Evolutionary conservation across 2,113 vertebrate species (phyloP).

Genomic region (Tor tambroides): DNA sequence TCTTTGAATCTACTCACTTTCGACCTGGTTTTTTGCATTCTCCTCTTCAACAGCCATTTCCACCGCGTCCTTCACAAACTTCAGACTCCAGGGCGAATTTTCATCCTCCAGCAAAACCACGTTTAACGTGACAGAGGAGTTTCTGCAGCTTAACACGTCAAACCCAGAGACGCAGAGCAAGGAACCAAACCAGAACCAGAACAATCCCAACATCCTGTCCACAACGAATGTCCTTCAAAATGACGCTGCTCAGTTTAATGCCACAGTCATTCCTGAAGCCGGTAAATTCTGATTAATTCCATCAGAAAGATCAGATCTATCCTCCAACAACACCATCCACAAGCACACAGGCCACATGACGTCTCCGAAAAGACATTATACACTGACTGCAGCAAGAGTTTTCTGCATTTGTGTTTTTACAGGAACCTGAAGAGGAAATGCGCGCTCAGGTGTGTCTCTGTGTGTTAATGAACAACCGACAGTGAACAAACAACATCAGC

Average conservation of each 20-base stretch:
- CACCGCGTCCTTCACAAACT: constrained; percentile 73
- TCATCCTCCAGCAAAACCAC: constrained; percentile 88
- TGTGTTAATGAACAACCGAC: constrained; percentile 79
- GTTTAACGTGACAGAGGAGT: constrained; percentile 69
- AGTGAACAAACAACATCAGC: constrained; percentile 35
- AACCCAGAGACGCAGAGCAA: constrained; percentile 50
- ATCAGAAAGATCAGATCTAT: background rate
- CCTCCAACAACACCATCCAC: no score
- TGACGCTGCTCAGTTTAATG: background rate
- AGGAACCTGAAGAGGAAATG: constrained; percentile 50
- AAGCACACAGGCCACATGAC: no score
- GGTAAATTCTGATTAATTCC: background rate
- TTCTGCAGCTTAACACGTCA: constrained; percentile 45
- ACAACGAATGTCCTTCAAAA: background rate
- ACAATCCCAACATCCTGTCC: constrained; percentile 23
- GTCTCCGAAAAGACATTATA: background rate
- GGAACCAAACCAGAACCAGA: background rate
- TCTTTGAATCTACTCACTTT: constrained; percentile 60
- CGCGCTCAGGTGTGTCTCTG: constrained; percentile 50
- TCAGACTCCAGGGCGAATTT: constrained; percentile 71
- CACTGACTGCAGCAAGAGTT: background rate
- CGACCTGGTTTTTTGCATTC: constrained; percentile 55
- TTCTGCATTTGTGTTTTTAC: constrained; percentile 4
- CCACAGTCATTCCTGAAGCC: background rate
- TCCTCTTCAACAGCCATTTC: constrained; percentile 70